Evolutionary conservation across 2,797 vertebrate species (phyloP).

Genomic region (Pitangus sulphuratus): DNA sequence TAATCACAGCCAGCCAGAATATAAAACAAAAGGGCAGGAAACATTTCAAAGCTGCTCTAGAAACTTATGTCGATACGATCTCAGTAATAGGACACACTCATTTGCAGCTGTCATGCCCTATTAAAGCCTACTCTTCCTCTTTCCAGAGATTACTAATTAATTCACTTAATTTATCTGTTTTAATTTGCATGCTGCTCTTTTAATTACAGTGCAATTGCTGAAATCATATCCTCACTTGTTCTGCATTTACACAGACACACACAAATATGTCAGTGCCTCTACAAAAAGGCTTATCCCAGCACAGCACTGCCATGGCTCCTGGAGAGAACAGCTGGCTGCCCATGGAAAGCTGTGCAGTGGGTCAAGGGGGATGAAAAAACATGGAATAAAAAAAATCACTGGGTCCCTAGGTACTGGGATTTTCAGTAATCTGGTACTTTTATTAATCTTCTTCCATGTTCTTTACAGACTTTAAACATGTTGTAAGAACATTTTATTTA

Average conservation of each 20-base stretch:
- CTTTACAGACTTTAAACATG: slow-evolving; percentile 48
- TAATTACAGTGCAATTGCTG: slow-evolving; percentile 47
- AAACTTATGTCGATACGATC: background rate
- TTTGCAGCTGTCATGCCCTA: slow-evolving; percentile 49
- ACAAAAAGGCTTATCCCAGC: background rate
- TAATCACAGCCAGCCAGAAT: background rate
- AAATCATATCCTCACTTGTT: slow-evolving; percentile 3
- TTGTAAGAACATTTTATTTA: slow-evolving; percentile 41
- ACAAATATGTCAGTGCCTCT: background rate
- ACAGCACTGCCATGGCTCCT: background rate
- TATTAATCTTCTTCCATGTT: slow-evolving; percentile 52
- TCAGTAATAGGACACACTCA: background rate
- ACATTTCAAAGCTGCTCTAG: background rate
- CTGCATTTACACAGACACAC: background rate
- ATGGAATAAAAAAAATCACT: background rate
- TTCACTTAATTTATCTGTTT: slow-evolving; percentile 64
- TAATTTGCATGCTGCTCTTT: slow-evolving; percentile 62
- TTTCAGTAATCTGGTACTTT: slow-evolving; percentile 62
- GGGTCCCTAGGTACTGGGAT: slow-evolving; percentile 54
- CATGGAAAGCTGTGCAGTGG: background rate
- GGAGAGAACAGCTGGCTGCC: slow-evolving; percentile 4
- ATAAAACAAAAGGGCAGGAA: background rate
- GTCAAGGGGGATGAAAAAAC: background rate
- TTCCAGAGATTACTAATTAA: slow-evolving; percentile 53
- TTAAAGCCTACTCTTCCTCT: slow-evolving; percentile 30